Conservation (phyloP, 2,888 invertebrate species). For the Acanthosepion pharaonis region DNA sequence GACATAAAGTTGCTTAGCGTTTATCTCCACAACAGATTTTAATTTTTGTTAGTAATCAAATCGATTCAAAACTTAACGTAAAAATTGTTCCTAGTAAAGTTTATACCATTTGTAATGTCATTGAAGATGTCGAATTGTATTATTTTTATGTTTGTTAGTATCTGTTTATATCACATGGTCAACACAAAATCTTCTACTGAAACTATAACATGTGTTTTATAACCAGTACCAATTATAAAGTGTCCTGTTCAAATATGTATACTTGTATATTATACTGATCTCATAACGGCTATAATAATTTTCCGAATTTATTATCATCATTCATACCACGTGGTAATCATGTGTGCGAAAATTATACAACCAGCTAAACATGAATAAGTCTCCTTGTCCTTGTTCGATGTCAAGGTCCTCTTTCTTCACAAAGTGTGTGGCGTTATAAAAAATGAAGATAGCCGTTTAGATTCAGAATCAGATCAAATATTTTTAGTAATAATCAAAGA, state of each 20-base stretch:
- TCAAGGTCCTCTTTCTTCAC: neutral
- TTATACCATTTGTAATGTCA: too few relatives aligned
- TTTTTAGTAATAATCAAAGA: neutral
- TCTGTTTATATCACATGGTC: too few relatives aligned
- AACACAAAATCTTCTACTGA: neutral
- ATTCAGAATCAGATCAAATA: neutral
- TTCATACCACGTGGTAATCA: neutral
- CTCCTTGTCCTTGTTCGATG: neutral
- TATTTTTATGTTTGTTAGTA: too few relatives aligned
- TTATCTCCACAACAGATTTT: too few relatives aligned
- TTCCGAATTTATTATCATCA: neutral
- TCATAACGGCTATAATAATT: neutral
- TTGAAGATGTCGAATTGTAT: too few relatives aligned
- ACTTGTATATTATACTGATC: neutral
- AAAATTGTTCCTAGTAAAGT: too few relatives aligned
- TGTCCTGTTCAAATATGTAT: neutral
- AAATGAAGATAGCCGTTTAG: too few relatives aligned
- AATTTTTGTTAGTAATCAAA: too few relatives aligned
- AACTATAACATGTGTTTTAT: neutral
- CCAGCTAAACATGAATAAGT: neutral
- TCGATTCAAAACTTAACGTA: too few relatives aligned
- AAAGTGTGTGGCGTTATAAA: neutral
- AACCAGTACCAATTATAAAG: neutral
- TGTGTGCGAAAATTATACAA: neutral
- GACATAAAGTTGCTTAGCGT: too few relatives aligned